Evolutionary conservation across 2,797 vertebrate genomes (phyloP), one percentile per base, ranked within the genome.

Genomic region (Sebastes ruberrimus): DNA sequence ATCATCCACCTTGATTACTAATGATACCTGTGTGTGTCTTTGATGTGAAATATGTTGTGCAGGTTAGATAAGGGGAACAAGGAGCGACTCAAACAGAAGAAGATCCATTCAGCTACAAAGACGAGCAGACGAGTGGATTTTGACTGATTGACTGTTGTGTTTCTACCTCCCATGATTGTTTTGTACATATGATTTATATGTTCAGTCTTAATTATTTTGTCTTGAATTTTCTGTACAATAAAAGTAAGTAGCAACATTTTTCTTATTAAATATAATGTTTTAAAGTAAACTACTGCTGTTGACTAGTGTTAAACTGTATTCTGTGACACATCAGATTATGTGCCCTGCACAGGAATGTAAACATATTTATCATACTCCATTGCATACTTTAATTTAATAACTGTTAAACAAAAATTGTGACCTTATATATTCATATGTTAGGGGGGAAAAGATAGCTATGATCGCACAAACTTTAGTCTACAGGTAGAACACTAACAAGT

Each of bases 81-180:
- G 25, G 96, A 97, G 82, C 96, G 98, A 71, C 95, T 99, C 3
- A 93, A 89, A 67, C 95, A 97, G 90, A 99, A 99, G 80, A 98
- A 94, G 91, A 95, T 97, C 1, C 77, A 94, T 52, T 96, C 98
- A 5, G 49, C 79, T 16, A 82, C 93, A 76, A 99, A 99, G 85
- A 95, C 93, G 72, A 95, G 92, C 89, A 95, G 97, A 90, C 94
- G 74, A 76, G 94, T 95, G 35, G 95, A 96, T 63, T 92, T 96
- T 7, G 97, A 99, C 86, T 92, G 22, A 35, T 1, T 55, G 13
- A 57, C 2, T 42, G 25, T 35, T 18, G 2, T 27, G 2, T 70
- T 42, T 70, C 11, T 28, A 62, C 57, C 32, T 27, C 46, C 6
- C 7, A 35, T 32, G 11, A 35, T 2, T 78, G 13, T 69, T 4